Conservation (phyloP, 2,888 invertebrate genomes). For the Idaea biselata region DNA sequence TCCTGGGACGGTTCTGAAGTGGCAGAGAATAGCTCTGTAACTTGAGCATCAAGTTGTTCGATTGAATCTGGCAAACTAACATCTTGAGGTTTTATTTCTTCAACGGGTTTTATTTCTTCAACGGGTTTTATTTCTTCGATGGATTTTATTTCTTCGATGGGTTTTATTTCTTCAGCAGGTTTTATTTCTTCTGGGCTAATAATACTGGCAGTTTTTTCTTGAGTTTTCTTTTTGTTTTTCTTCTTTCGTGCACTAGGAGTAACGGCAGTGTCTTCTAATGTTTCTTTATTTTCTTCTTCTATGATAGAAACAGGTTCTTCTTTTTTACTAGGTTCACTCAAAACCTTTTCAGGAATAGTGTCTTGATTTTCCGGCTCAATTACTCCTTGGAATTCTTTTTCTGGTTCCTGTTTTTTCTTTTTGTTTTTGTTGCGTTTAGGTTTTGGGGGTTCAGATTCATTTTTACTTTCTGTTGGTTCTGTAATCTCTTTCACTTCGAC, state of each 20-base stretch:
- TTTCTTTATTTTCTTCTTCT: conserved; percentile 18
- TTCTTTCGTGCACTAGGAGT: conserved; percentile 59
- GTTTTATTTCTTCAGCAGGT: conserved; percentile 14
- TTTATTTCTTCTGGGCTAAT: conserved; percentile 15
- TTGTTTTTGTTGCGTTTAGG: conserved; percentile 71
- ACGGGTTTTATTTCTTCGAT: conserved; percentile 12
- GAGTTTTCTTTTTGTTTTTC: conserved; percentile 61
- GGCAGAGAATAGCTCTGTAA: conserved; percentile 16
- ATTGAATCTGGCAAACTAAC: conserved; percentile 8
- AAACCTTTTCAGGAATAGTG: conserved; percentile 6
- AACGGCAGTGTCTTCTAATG: conserved; percentile 21
- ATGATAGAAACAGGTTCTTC: conserved; percentile 15
- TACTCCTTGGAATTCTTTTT: conserved; percentile 19
- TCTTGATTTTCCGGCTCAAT: background rate
- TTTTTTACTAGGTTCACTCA: conserved; percentile 14
- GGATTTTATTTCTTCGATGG: conserved; percentile 7
- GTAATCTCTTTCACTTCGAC: conserved; percentile 14
- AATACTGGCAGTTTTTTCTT: conserved; percentile 23
- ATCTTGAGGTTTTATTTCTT: conserved; percentile 10
- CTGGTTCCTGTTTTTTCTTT: conserved; percentile 57
- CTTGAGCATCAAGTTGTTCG: conserved; percentile 19
- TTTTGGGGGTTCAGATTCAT: conserved; percentile 58
- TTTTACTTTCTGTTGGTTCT: conserved; percentile 29
- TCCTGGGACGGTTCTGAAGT: conserved; percentile 29
- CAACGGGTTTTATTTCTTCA: conserved; percentile 6